phyloP scores from a whole-genome alignment of 2,797 vertebrate species.

The Trachurus trachurus region DNA sequence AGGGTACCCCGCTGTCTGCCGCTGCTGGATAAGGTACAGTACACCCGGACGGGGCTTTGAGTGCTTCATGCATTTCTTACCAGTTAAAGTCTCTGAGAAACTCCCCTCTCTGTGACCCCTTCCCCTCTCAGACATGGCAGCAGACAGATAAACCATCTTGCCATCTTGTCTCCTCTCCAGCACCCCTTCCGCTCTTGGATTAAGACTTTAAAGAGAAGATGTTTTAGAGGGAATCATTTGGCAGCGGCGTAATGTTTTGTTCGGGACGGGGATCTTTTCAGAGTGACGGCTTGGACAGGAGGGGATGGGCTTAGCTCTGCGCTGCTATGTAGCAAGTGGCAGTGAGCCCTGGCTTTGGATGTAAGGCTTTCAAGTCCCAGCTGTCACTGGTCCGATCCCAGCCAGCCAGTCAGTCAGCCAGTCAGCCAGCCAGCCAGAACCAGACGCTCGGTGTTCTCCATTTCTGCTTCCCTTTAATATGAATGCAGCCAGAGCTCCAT shows the following conservation, averaged over 20 bases:
- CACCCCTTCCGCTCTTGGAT: slow-evolving; percentile 66
- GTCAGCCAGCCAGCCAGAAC: slow-evolving; percentile 58
- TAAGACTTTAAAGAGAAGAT: slow-evolving; percentile 69
- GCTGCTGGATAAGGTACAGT: slow-evolving; percentile 91
- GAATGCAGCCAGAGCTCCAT: slow-evolving; percentile 67
- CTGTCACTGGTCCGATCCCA: slow-evolving; percentile 81
- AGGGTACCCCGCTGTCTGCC: slow-evolving; percentile 92
- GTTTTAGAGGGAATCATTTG: slow-evolving; percentile 73
- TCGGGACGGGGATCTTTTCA: slow-evolving; percentile 73
- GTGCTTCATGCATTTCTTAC: slow-evolving; percentile 8
- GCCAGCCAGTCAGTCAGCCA: slow-evolving; percentile 56
- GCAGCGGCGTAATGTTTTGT: slow-evolving; percentile 74
- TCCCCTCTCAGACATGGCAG: slow-evolving; percentile 48
- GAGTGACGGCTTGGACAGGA: slow-evolving; percentile 66
- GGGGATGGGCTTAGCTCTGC: slow-evolving; percentile 70
- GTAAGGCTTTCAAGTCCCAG: slow-evolving; percentile 78
- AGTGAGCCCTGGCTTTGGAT: slow-evolving; percentile 80
- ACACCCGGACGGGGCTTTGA: background rate
- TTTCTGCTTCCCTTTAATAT: slow-evolving; percentile 79
- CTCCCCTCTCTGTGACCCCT: slow-evolving; percentile 55
- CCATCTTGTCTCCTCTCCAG: slow-evolving; percentile 54
- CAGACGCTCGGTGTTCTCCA: slow-evolving; percentile 74
- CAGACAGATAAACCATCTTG: slow-evolving; percentile 52
- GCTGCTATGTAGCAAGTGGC: slow-evolving; percentile 79
- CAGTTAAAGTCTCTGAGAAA: slow-evolving; percentile 47